A percentile compares a stretch with the other conserved stretches of the same genome.
phyloP scores from a whole-genome alignment of 2,797 vertebrate species.

The Onychomys torridus region DNA sequence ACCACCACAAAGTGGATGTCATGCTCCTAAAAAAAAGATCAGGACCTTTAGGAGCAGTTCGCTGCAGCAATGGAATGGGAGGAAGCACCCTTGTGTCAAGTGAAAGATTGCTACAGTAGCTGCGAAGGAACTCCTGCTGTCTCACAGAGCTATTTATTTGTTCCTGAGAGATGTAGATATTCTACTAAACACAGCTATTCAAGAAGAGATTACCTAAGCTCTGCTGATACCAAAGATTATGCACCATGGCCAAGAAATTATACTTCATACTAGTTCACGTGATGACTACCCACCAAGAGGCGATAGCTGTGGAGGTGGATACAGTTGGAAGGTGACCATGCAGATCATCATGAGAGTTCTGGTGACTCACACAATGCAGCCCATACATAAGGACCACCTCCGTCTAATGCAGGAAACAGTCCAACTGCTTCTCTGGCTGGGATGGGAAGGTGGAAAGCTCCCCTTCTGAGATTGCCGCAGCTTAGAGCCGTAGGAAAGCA shows the following conservation, averaged over 20 bases:
- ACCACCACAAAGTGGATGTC: slow-evolving; percentile 86
- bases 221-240: slow-evolving; percentile 95
- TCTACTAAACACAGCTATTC: slow-evolving; percentile 96
- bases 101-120: slow-evolving; percentile 95
- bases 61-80: slow-evolving; percentile 88
- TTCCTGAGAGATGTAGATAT: slow-evolving; percentile 96
- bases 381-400: slow-evolving; percentile 97
- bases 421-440: too few species aligned
- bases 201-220: slow-evolving; percentile 95
- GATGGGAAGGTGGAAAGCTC: not conserved
- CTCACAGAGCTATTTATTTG: slow-evolving; percentile 97
- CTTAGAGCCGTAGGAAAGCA: not conserved
- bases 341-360: slow-evolving; percentile 96
- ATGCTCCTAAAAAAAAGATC: slow-evolving; percentile 93
- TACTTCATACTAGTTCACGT: slow-evolving; percentile 93
- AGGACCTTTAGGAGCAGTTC: slow-evolving; percentile 93
- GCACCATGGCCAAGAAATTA: slow-evolving; percentile 93
- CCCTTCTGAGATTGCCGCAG: not conserved
- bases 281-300: slow-evolving; percentile 96
- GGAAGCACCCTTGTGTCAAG: slow-evolving; percentile 95
- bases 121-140: slow-evolving; percentile 95
- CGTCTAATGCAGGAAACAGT: slow-evolving; percentile 97
- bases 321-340: slow-evolving; percentile 94
- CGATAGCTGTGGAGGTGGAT: slow-evolving; percentile 95
- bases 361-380: slow-evolving; percentile 99